Percentiles rank a stretch among this genome's conserved stretches.
Conservation (phyloP, 2,113 vertebrate genomes). For the Ascaphus truei region DNA sequence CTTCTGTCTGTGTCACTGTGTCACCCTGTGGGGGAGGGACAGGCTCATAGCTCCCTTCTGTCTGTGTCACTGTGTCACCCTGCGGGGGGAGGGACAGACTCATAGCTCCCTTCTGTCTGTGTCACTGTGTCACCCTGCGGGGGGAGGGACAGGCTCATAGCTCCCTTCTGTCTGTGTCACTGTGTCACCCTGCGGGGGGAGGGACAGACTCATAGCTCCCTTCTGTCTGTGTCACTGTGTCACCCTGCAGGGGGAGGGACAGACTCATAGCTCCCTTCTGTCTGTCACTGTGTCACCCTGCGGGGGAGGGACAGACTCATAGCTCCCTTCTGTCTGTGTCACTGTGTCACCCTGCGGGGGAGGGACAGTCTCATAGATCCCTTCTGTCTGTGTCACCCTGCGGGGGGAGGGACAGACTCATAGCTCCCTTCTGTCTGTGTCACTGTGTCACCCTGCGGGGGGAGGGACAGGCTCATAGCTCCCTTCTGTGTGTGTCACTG, state of each 20-base stretch:
- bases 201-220: background rate
- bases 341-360: background rate
- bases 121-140: background rate
- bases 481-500: no score
- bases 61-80: no score
- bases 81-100: background rate
- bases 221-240: no score
- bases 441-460: background rate
- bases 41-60: background rate
- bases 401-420: background rate
- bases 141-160: background rate
- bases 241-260: background rate
- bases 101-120: no score
- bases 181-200: background rate
- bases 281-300: background rate
- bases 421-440: background rate
- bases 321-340: background rate
- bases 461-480: background rate
- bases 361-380: background rate
- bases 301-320: background rate
- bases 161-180: background rate
- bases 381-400: background rate
- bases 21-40: background rate
- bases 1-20: background rate
- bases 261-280: background rate